Evolutionary conservation across 1,140 invertebrate species (phyloP).

Genomic region (Arctopsyche grandis): DNA sequence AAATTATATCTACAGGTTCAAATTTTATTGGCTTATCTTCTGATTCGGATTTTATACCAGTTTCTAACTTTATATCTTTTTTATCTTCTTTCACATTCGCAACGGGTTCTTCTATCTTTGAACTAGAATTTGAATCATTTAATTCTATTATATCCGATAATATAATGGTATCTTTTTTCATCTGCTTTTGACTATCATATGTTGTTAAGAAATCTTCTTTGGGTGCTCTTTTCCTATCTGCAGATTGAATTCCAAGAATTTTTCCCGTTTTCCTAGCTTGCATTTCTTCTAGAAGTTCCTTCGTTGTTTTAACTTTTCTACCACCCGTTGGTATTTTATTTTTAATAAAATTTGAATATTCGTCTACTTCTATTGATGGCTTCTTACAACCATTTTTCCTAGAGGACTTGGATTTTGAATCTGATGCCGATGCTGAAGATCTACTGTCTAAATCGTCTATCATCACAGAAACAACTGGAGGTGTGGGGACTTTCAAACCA

Average conservation of each 20-base stretch:
- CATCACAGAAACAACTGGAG: constrained; percentile 16
- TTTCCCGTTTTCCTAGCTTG: constrained; percentile 58
- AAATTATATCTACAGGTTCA: constrained; percentile 50
- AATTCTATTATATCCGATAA: constrained; percentile 56
- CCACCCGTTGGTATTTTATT: constrained; percentile 51
- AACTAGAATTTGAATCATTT: constrained; percentile 55
- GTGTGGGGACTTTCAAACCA: constrained; percentile 24
- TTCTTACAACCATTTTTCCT: constrained; percentile 54
- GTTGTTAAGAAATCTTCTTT: constrained; percentile 65
- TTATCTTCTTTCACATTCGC: constrained; percentile 43
- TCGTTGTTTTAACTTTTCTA: constrained; percentile 54
- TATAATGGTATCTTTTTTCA: constrained; percentile 32
- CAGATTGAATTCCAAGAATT: constrained; percentile 42
- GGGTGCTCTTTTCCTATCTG: constrained; percentile 56
- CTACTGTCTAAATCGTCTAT: constrained; percentile 46
- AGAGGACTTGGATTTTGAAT: constrained; percentile 44
- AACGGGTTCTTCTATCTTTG: constrained; percentile 42
- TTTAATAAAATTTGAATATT: constrained; percentile 53
- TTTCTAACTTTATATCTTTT: neutral
- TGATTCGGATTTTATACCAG: constrained; percentile 33
- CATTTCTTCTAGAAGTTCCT: constrained; percentile 64
- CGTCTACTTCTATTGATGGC: constrained; percentile 41
- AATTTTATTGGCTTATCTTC: constrained; percentile 47
- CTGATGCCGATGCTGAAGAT: constrained; percentile 43
- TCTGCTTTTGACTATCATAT: constrained; percentile 48